Percentiles rank a stretch among this genome's conserved stretches.
These are phyloP conservation scores for Rhinatrema bivittatum DNA, from an alignment of 2,797 vertebrate species.

Conservation along the genomic window DNA sequence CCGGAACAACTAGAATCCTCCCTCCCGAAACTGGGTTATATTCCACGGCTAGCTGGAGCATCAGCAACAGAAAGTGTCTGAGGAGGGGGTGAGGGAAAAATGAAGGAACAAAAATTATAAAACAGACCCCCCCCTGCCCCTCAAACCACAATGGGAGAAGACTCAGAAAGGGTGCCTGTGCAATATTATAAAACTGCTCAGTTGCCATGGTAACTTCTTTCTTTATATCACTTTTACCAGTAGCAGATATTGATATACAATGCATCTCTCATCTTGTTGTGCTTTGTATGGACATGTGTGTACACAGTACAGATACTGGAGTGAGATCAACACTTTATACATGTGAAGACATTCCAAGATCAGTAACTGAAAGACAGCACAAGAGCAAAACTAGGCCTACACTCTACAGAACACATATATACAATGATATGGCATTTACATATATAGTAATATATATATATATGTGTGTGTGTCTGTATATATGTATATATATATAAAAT, in stretches of 20 bases:
- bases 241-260: conserved; percentile 61
- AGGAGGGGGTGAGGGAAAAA: too few relatives aligned
- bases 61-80: too few relatives aligned
- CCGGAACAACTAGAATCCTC: too few relatives aligned
- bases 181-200: too few relatives aligned
- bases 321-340: conserved; percentile 68
- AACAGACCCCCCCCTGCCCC: too few relatives aligned
- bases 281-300: conserved; percentile 72
- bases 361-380: conserved; percentile 33
- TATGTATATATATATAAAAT: conserved; percentile 59
- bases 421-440: conserved; percentile 47
- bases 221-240: conserved; percentile 65
- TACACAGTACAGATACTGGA: conserved; percentile 73
- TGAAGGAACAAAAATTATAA: too few relatives aligned
- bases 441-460: conserved; percentile 34
- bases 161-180: too few relatives aligned
- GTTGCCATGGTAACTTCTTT: conserved; percentile 47
- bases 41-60: too few relatives aligned
- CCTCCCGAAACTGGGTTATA: too few relatives aligned
- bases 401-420: conserved; percentile 45
- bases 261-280: conserved; percentile 70
- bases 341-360: conserved; percentile 68
- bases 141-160: too few relatives aligned
- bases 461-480: conserved; percentile 46
- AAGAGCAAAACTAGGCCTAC: conserved; percentile 49